Percentiles rank a stretch among this genome's conserved stretches.
Evolutionary conservation across 2,113 vertebrate species (phyloP).

Genomic region (Melozone crissalis): DNA sequence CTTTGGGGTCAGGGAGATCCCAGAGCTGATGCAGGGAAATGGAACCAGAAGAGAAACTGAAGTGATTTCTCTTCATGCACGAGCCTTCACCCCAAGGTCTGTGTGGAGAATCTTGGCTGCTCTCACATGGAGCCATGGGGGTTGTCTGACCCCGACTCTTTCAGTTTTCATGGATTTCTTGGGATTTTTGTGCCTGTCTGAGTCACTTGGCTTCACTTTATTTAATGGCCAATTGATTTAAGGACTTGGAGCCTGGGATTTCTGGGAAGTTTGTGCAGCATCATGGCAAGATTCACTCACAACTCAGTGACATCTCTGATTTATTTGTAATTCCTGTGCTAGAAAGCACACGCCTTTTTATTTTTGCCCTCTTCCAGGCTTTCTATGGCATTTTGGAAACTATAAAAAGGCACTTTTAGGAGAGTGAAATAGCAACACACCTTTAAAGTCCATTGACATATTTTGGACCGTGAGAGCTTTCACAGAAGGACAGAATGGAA

Average conservation of each 20-base stretch:
- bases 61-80: neutral
- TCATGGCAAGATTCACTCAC: neutral
- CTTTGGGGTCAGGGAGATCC: neutral
- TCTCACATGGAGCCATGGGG: fast-evolving
- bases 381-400: neutral
- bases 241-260: neutral
- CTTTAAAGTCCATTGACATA: constrained; percentile 57
- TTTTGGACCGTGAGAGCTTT: constrained; percentile 59
- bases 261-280: neutral
- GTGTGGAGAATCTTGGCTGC: neutral
- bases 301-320: neutral
- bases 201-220: neutral
- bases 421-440: constrained; percentile 6
- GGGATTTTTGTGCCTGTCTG: neutral
- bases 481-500: constrained; percentile 41
- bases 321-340: neutral
- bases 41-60: neutral
- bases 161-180: neutral
- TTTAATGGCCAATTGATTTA: neutral
- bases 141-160: neutral
- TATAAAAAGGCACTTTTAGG: constrained; percentile 18
- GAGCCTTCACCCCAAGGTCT: neutral
- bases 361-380: neutral
- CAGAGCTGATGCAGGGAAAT: fast-evolving
- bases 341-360: neutral